Evolutionary conservation across 2,797 vertebrate species (phyloP).

Genomic region (Amblyraja radiata): DNA sequence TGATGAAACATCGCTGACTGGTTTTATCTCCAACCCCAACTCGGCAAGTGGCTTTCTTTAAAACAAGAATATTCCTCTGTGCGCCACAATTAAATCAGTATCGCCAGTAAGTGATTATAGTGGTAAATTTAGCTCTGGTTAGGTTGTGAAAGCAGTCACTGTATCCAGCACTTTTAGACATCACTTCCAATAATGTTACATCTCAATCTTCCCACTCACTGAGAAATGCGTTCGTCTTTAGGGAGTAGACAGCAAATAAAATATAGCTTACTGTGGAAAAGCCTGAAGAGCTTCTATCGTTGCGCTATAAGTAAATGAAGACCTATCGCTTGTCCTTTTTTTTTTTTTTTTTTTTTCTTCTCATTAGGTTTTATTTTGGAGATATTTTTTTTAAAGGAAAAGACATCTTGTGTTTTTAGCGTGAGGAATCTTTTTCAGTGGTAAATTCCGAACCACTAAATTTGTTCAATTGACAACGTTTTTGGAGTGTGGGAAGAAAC

Average conservation of each 20-base stretch:
- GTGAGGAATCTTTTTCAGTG: neutral
- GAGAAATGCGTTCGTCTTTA: neutral
- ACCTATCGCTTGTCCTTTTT: neutral
- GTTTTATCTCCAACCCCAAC: neutral
- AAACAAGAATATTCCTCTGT: neutral
- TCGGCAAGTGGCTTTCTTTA: neutral
- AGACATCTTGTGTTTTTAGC: neutral
- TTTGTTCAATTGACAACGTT: too few relatives aligned
- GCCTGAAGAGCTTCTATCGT: neutral
- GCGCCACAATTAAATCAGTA: conserved; percentile 44
- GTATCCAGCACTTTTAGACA: conserved; percentile 69
- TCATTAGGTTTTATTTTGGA: too few relatives aligned
- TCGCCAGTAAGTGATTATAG: conserved; percentile 41
- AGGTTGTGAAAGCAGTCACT: conserved; percentile 60
- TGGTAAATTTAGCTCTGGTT: conserved; percentile 54
- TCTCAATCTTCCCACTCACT: conserved; percentile 57
- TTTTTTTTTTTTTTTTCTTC: too few relatives aligned
- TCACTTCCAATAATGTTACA: conserved; percentile 63
- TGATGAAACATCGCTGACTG: neutral
- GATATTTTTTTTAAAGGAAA: neutral
- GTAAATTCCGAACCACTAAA: neutral
- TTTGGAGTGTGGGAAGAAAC: too few relatives aligned
- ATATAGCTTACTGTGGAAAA: neutral
- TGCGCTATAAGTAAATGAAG: conserved; percentile 15
- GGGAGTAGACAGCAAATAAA: neutral